Percentiles rank a stretch among this genome's conserved stretches.
Evolutionary conservation across 2,113 vertebrate species (phyloP).

Genomic region (Mystacornis crossleyi): DNA sequence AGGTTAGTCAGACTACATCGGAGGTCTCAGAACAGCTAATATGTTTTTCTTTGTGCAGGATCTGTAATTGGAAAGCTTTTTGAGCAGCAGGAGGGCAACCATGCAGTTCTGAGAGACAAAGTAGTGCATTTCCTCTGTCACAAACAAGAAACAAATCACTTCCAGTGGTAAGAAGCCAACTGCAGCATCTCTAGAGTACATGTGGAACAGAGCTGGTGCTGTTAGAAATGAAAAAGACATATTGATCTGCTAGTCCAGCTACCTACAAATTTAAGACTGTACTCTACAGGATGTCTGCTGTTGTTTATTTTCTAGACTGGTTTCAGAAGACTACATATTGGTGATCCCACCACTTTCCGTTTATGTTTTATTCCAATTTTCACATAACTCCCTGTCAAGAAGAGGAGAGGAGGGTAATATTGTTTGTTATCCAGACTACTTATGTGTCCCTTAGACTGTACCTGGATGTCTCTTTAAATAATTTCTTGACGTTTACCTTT

Average conservation of each 20-base stretch:
- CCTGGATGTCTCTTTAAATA: background rate
- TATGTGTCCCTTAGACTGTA: background rate
- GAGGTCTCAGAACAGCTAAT: background rate
- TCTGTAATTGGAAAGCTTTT: background rate
- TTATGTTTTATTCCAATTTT: background rate
- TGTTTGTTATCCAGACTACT: background rate
- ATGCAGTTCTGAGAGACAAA: background rate
- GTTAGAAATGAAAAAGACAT: slow-evolving; percentile 4
- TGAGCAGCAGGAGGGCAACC: background rate
- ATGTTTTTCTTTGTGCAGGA: background rate
- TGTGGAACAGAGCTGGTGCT: background rate
- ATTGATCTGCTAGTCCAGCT: slow-evolving; percentile 2
- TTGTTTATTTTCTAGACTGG: background rate
- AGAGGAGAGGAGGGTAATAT: fast-evolving
- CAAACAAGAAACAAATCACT: slow-evolving; percentile 30
- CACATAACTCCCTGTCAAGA: background rate
- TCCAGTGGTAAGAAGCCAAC: slow-evolving; percentile 3
- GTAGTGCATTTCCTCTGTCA: background rate
- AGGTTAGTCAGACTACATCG: background rate
- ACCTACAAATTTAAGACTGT: background rate
- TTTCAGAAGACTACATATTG: background rate
- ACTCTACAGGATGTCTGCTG: background rate
- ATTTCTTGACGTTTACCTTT: background rate
- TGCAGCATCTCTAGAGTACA: background rate
- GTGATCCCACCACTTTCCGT: background rate